Evolutionary conservation across 2,113 vertebrate species (phyloP).

Genomic region (Leiothrix lutea): DNA sequence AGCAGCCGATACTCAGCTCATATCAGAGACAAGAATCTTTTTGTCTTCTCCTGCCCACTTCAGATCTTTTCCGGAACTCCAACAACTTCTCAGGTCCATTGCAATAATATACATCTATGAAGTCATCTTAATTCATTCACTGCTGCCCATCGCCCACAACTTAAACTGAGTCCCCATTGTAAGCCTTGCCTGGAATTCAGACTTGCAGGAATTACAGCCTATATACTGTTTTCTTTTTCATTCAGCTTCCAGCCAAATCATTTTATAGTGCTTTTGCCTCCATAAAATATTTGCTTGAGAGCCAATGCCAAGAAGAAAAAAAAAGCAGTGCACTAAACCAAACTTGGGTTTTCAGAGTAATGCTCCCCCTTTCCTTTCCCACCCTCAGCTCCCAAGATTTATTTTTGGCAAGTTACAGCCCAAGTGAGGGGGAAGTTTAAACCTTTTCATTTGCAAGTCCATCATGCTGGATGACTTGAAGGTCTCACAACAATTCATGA

Average conservation of each 20-base stretch:
- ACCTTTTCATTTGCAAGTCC: background rate
- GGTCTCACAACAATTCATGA: background rate
- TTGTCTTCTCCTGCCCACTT: constrained; percentile 55
- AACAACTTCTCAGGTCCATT: background rate
- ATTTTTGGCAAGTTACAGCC: background rate
- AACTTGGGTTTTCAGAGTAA: background rate
- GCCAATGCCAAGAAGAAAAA: background rate
- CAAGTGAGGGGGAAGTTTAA: background rate
- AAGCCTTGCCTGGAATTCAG: constrained; percentile 34
- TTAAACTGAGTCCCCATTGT: constrained; percentile 40
- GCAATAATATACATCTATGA: constrained; percentile 24
- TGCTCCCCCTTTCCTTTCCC: background rate
- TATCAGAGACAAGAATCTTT: constrained; percentile 46
- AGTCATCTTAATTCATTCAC: constrained; percentile 20
- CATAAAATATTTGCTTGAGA: constrained; percentile 46
- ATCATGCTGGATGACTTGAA: background rate
- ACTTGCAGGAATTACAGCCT: constrained; percentile 18
- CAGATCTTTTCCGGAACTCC: constrained; percentile 37
- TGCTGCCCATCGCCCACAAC: constrained; percentile 27
- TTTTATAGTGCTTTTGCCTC: constrained; percentile 58
- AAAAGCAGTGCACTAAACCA: background rate
- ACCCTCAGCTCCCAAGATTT: background rate
- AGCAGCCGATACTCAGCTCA: background rate
- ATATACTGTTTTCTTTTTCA: constrained; percentile 59
- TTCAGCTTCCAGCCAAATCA: constrained; percentile 46